Evolutionary conservation across 2,797 vertebrate species (phyloP).

Genomic region (Mus spretus): DNA sequence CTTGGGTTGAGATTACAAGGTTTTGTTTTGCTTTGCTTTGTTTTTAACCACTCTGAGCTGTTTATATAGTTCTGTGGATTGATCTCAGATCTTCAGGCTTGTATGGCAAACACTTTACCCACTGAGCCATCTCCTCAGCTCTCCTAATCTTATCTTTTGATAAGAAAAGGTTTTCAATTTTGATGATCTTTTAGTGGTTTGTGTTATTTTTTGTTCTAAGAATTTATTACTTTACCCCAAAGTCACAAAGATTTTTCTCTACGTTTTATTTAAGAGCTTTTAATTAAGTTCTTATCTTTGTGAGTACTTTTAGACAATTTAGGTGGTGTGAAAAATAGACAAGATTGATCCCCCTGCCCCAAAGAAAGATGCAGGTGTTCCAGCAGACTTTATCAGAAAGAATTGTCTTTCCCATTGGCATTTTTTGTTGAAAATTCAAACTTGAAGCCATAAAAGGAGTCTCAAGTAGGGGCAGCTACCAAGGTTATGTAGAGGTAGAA

Average conservation of each 20-base stretch:
- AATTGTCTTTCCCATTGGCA: neutral
- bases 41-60: neutral
- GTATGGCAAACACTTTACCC: neutral
- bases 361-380: conserved; percentile 33
- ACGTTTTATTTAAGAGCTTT: conserved; percentile 27
- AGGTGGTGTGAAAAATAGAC: neutral
- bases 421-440: conserved; percentile 33
- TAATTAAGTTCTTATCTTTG: conserved; percentile 20
- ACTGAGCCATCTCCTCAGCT: neutral
- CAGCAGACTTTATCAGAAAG: conserved; percentile 44
- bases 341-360: neutral
- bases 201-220: conserved; percentile 44
- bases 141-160: conserved; percentile 10
- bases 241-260: conserved; percentile 17
- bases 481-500: conserved; percentile 18
- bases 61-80: neutral
- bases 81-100: neutral
- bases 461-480: neutral
- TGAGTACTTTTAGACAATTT: neutral
- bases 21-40: no score
- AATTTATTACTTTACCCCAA: neutral
- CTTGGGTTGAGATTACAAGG: neutral
- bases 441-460: conserved; percentile 39
- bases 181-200: conserved; percentile 7
- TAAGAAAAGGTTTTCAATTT: conserved; percentile 45